Evolutionary conservation across 2,797 vertebrate species (phyloP).

Genomic region (Cynopterus sphinx): DNA sequence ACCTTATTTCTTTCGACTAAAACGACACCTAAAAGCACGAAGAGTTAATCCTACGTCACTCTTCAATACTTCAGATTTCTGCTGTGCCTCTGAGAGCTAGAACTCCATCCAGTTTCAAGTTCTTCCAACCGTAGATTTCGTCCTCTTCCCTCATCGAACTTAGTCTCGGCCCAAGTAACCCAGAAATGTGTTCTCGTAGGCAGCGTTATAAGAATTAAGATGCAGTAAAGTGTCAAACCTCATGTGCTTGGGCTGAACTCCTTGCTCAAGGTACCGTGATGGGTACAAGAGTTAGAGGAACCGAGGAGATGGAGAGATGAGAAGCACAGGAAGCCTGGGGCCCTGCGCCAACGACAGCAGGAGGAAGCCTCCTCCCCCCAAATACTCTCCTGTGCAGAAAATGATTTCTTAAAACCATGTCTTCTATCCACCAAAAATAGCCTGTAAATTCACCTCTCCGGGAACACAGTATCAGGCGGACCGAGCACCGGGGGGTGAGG

Average conservation of each 20-base stretch:
- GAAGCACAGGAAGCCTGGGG: conserved; percentile 83
- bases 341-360: conserved; percentile 64
- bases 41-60: conserved; percentile 36
- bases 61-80: not conserved
- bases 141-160: conserved; percentile 51
- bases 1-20: conserved; percentile 9
- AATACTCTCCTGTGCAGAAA: conserved; percentile 74
- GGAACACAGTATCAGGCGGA: conserved; percentile 61
- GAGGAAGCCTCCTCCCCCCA: conserved; percentile 74
- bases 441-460: conserved; percentile 64
- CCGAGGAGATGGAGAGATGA: conserved; percentile 79
- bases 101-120: conserved; percentile 58
- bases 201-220: conserved; percentile 30
- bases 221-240: conserved; percentile 38
- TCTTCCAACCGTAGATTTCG: not conserved
- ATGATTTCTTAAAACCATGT: conserved; percentile 58
- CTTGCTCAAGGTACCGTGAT: conserved; percentile 60
- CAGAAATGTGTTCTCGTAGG: conserved; percentile 38
- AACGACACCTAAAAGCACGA: not conserved
- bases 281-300: conserved; percentile 74
- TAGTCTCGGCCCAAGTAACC: conserved; percentile 52
- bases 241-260: conserved; percentile 6
- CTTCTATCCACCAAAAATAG: conserved; percentile 40
- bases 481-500: not conserved
- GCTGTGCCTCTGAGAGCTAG: conserved; percentile 18